A percentile compares a stretch with the other conserved stretches of the same genome.
phyloP scores from a whole-genome alignment of 2,888 invertebrate species.

The Darwinula stevensoni region DNA sequence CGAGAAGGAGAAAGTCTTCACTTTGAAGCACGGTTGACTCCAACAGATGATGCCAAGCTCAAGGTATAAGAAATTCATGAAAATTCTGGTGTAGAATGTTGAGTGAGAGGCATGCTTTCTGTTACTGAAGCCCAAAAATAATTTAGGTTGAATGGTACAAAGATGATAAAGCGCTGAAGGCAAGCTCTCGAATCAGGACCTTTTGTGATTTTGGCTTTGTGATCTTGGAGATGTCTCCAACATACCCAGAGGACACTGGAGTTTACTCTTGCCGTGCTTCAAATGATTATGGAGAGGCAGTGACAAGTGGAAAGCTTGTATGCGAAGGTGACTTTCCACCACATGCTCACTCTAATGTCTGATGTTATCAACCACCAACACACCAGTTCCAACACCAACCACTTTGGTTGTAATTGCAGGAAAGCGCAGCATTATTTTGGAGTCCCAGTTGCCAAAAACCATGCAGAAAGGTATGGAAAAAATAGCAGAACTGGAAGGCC shows the following conservation, averaged over 20 bases:
- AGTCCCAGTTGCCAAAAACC: slow-evolving; percentile 67
- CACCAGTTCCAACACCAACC: no score
- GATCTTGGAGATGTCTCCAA: slow-evolving; percentile 84
- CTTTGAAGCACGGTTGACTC: slow-evolving; percentile 47
- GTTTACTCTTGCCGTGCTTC: slow-evolving; percentile 36
- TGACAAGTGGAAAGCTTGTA: slow-evolving; percentile 17
- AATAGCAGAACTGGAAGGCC: slow-evolving; percentile 66
- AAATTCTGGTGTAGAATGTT: neutral
- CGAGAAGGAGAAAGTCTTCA: slow-evolving; percentile 74
- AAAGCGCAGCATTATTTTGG: slow-evolving; percentile 63
- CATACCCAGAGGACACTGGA: slow-evolving; percentile 84
- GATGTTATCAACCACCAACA: no score
- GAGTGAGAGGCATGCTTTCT: no score
- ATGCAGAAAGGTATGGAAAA: slow-evolving; percentile 82
- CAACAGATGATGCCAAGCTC: slow-evolving; percentile 64
- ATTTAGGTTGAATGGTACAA: slow-evolving; percentile 85
- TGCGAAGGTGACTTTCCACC: slow-evolving; percentile 13
- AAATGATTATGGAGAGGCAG: slow-evolving; percentile 69
- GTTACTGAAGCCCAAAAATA: no score
- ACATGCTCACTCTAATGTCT: no score
- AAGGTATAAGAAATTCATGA: slow-evolving; percentile 22
- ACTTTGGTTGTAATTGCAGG: no score
- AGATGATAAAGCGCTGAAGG: slow-evolving; percentile 62
- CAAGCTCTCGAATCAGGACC: slow-evolving; percentile 74
- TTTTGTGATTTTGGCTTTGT: slow-evolving; percentile 96